A percentile compares a stretch with the other conserved stretches of the same genome.
Conservation (phyloP, 2,888 invertebrate species). For the Dexiosoma caninum region DNA sequence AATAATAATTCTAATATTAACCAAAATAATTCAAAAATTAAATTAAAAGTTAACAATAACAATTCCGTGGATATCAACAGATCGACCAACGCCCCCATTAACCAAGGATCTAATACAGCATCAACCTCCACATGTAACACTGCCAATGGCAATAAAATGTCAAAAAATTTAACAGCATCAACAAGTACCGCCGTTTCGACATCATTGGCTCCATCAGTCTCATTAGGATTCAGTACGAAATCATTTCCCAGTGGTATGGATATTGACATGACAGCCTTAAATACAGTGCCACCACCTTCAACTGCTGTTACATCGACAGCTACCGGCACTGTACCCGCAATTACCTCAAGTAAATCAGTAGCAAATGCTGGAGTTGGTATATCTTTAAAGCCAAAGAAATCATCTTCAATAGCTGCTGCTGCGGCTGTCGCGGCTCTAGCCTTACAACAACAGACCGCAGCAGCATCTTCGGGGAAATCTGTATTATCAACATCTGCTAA, state of each 20-base stretch:
- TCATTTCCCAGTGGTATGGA: constrained; percentile 47
- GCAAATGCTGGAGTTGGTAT: constrained; percentile 50
- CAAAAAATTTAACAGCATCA: constrained; percentile 68
- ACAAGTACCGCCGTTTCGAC: constrained; percentile 61
- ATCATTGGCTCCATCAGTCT: constrained; percentile 65
- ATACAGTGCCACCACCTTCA: constrained; percentile 61
- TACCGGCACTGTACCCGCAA: constrained; percentile 64
- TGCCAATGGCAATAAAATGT: constrained; percentile 72
- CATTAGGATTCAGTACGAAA: constrained; percentile 39
- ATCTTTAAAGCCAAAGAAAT: constrained; percentile 47
- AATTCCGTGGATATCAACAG: constrained; percentile 67
- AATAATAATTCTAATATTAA: constrained; percentile 55
- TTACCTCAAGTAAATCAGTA: constrained; percentile 67
- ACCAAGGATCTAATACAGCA: constrained; percentile 28
- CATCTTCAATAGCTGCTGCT: constrained; percentile 51
- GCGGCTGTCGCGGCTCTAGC: constrained; percentile 58
- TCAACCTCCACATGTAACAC: constrained; percentile 53
- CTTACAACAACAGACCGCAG: constrained; percentile 63
- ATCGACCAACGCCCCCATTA: constrained; percentile 57
- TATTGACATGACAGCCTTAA: constrained; percentile 67
- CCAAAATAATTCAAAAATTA: constrained; percentile 58
- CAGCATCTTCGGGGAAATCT: constrained; percentile 61
- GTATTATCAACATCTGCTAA: constrained; percentile 64
- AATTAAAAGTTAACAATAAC: constrained; percentile 64
- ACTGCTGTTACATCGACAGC: constrained; percentile 57